Conservation (phyloP, 53 echinoderm and acorn worm genomes). For the Mesocentrotus franciscanus region DNA sequence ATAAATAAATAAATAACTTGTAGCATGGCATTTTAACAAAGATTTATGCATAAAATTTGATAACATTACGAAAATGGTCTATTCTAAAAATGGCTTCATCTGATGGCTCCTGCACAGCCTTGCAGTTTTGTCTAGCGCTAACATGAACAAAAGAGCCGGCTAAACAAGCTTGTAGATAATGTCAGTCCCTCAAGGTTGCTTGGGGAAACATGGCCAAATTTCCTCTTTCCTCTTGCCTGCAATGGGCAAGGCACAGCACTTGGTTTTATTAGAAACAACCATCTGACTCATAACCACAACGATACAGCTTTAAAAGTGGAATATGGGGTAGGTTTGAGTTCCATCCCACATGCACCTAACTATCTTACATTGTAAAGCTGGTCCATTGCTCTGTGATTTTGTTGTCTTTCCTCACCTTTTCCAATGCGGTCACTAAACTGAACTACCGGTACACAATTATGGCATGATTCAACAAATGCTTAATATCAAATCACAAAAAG, state of each 20-base stretch:
- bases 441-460: background rate
- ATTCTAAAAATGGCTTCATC: background rate
- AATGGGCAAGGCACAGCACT: background rate
- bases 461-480: background rate
- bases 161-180: conserved; percentile 16
- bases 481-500: background rate
- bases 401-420: background rate
- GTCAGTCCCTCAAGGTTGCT: conserved; percentile 16
- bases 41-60: no score
- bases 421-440: background rate
- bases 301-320: background rate
- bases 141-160: conserved; percentile 15
- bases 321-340: background rate
- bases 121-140: background rate
- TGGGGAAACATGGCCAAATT: conserved; percentile 42
- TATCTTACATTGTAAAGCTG: background rate
- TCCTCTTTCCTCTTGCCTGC: conserved; percentile 23
- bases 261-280: conserved; percentile 36
- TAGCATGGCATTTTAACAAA: no score
- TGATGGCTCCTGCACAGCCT: background rate
- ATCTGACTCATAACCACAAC: conserved; percentile 38
- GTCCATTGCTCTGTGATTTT: background rate
- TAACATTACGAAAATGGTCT: no score
- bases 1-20: no score
- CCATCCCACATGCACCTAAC: background rate